These are phyloP conservation scores for Bufo gargarizans DNA, from an alignment of 2,113 vertebrate genomes.

Conservation along the genomic window DNA sequence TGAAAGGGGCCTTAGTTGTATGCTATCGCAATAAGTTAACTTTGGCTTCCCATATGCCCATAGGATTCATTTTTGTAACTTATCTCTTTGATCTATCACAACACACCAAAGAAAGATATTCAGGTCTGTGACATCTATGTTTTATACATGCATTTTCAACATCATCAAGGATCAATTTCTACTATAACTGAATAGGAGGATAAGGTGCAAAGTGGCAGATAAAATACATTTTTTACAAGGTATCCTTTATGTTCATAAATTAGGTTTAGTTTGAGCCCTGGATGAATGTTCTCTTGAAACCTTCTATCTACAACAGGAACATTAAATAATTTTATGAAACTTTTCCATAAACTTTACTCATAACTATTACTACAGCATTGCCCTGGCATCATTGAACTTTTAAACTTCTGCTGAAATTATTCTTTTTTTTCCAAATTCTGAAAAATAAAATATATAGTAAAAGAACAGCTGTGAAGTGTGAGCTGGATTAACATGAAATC, in stretches of 20 bases:
- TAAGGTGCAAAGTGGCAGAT: not conserved
- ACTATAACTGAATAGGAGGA: not conserved
- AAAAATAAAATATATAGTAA: constrained; percentile 74
- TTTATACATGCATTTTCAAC: not conserved
- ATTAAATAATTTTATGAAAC: constrained; percentile 1
- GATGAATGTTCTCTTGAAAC: not conserved
- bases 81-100: not conserved
- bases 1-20: too few relatives aligned
- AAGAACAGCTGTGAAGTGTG: constrained; percentile 78
- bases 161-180: constrained; percentile 13
- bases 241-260: constrained; percentile 16
- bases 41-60: not conserved
- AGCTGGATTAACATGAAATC: constrained; percentile 82
- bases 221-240: not conserved
- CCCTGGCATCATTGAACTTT: constrained; percentile 5
- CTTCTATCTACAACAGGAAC: not conserved
- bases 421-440: constrained; percentile 64
- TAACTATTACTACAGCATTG: constrained; percentile 1
- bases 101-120: not conserved
- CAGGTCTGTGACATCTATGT: not conserved
- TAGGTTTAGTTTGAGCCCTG: constrained; percentile 2
- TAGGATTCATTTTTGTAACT: not conserved
- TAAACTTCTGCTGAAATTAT: constrained; percentile 63
- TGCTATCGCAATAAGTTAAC: not conserved
- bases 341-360: not conserved